Conservation (phyloP, 2,113 vertebrate genomes). For the mouse (Mus musculus) region GRCm39 chr5:12347501-12348000, state of each 20-base stretch:
- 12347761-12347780: constrained; percentile 52
- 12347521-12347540: background rate
- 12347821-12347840: constrained; percentile 70
- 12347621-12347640: constrained; percentile 77
- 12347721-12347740: constrained; percentile 63
- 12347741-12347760: constrained; percentile 76
- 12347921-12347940: constrained; percentile 74
- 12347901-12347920: background rate
- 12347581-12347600: constrained; percentile 69
- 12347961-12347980: constrained; percentile 64
- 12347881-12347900: background rate
- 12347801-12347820: constrained; percentile 71
- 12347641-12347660: constrained; percentile 81
- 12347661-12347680: constrained; percentile 85
- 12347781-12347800: constrained; percentile 1
- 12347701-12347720: constrained; percentile 71
- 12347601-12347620: constrained; percentile 79
- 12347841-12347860: constrained; percentile 71
- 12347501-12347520: background rate
- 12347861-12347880: constrained; percentile 43
- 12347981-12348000: constrained; percentile 44
- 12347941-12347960: constrained; percentile 74
- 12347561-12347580: background rate
- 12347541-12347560: constrained; percentile 58
- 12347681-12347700: constrained; percentile 63